A percentile compares a stretch with the other conserved stretches of the same genome.
Evolutionary conservation across 2,797 vertebrate species (phyloP).

Genomic region (Falco peregrinus): DNA sequence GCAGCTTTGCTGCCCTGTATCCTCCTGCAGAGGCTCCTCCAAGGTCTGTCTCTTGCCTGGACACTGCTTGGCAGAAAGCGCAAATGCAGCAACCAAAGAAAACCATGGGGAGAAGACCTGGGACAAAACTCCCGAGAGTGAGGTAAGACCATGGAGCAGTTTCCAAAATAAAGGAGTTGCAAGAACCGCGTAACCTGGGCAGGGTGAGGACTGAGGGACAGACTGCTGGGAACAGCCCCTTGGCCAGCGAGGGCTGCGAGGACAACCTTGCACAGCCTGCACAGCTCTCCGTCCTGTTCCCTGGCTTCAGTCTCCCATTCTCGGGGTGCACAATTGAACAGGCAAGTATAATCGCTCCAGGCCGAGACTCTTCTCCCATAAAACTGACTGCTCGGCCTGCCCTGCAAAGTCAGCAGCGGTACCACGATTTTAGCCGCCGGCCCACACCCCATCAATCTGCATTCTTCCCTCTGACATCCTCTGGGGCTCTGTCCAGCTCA

Average conservation of each 20-base stretch:
- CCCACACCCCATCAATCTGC: neutral
- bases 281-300: fast-evolving
- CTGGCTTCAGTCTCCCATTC: neutral
- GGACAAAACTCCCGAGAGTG: neutral
- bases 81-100: neutral
- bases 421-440: neutral
- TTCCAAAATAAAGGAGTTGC: neutral
- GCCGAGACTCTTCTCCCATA: neutral
- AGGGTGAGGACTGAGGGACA: neutral
- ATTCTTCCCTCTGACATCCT: neutral
- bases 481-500: neutral
- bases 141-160: neutral
- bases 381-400: neutral
- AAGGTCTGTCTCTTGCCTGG: neutral
- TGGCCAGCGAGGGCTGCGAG: neutral
- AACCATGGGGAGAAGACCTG: neutral
- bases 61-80: neutral
- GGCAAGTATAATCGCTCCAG: neutral
- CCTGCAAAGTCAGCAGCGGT: neutral
- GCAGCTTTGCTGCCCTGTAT: neutral
- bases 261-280: neutral
- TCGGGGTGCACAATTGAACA: neutral
- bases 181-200: neutral
- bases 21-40: neutral
- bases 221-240: neutral